Evolutionary conservation across 2,888 invertebrate species (phyloP).

Genomic region (Coelopa pilipes): DNA sequence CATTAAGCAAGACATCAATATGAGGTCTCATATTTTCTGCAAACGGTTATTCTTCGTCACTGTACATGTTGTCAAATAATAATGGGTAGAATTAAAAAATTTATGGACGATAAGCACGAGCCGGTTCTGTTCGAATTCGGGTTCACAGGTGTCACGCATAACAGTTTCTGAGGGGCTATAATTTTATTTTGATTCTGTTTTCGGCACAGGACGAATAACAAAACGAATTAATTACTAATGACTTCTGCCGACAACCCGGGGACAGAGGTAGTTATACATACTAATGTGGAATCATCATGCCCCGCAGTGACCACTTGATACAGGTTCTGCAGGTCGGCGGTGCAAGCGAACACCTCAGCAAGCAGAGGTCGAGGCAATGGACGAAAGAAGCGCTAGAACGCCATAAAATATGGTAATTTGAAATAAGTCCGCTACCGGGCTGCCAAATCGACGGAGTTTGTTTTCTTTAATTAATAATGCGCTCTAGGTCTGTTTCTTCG

Average conservation of each 20-base stretch:
- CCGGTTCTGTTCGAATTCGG: neutral
- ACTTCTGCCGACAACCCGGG: slow-evolving; percentile 15
- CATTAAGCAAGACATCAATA: too few species aligned
- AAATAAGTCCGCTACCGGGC: slow-evolving; percentile 34
- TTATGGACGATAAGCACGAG: neutral
- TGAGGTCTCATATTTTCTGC: too few species aligned
- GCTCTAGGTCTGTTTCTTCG: slow-evolving; percentile 15
- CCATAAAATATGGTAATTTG: slow-evolving; percentile 37
- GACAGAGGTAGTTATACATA: slow-evolving; percentile 10
- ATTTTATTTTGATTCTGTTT: slow-evolving; percentile 11
- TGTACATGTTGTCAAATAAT: too few species aligned
- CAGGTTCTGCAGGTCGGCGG: slow-evolving; percentile 22
- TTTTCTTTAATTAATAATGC: slow-evolving; percentile 18
- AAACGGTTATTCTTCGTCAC: too few species aligned
- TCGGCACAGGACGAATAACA: slow-evolving; percentile 19
- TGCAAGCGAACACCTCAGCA: slow-evolving; percentile 12
- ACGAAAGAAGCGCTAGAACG: slow-evolving; percentile 24
- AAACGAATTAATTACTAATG: slow-evolving; percentile 30
- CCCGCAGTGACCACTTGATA: neutral
- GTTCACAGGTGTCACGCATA: slow-evolving; percentile 16
- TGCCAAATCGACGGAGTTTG: slow-evolving; percentile 31
- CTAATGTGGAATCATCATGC: slow-evolving; percentile 9
- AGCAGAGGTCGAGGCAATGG: slow-evolving; percentile 17
- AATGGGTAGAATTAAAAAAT: neutral
- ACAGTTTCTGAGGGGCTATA: neutral